Evolutionary conservation across 2,888 invertebrate genomes (phyloP).

Genomic region (Zeuzera pyrina): DNA sequence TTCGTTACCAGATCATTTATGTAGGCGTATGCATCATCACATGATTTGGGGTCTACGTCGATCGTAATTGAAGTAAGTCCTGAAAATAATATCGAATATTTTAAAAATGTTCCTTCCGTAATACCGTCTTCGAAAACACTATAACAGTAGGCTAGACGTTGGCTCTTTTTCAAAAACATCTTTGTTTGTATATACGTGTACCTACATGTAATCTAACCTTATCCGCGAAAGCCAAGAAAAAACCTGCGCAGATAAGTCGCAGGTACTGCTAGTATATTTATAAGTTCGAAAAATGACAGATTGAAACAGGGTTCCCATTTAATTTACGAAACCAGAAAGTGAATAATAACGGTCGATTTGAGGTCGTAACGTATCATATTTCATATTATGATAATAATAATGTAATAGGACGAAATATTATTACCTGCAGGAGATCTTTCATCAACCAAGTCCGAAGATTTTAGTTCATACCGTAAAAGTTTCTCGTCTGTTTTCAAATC

Average conservation of each 20-base stretch:
- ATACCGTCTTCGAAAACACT: too few species aligned
- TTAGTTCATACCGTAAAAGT: slow-evolving; percentile 70
- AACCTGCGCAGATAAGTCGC: too few species aligned
- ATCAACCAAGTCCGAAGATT: slow-evolving; percentile 36
- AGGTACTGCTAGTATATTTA: too few species aligned
- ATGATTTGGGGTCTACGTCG: slow-evolving; percentile 73
- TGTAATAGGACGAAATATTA: neutral
- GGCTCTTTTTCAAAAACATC: neutral
- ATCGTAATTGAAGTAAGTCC: slow-evolving; percentile 79
- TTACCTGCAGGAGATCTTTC: slow-evolving; percentile 53
- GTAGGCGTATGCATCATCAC: slow-evolving; percentile 80
- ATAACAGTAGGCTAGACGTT: too few species aligned
- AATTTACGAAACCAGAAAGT: too few species aligned
- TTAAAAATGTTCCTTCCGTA: too few species aligned
- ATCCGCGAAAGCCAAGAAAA: too few species aligned
- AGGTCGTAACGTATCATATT: neutral
- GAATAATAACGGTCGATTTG: too few species aligned
- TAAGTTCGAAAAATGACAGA: too few species aligned
- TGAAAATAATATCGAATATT: slow-evolving; percentile 19
- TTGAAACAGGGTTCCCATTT: too few species aligned
- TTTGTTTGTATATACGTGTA: neutral
- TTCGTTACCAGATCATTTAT: slow-evolving; percentile 78
- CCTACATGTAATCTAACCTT: too few species aligned
- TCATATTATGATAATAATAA: neutral
- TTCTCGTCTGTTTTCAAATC: slow-evolving; percentile 76